Evolutionary conservation across 1,140 invertebrate genomes (phyloP), one percentile per base, ranked within the genome.

Genomic region (Formica selysi): DNA sequence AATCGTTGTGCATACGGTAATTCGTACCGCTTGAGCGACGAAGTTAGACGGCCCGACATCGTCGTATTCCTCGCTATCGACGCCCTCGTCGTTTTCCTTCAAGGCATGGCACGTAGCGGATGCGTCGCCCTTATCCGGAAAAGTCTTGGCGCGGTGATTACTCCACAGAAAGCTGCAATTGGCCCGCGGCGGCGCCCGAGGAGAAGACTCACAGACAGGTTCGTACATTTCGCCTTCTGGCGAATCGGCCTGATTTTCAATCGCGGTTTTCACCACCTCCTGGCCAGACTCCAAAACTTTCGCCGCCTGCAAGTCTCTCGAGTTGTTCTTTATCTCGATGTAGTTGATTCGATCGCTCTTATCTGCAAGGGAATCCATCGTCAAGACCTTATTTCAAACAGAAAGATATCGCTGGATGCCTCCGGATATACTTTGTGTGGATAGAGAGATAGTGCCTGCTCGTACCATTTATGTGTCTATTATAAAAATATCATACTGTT

Each of bases 141-240:
- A 61, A 41, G 22, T 78, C 32, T 67, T 89, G n/a, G 51, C 29
- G 41, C 78, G 78, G 1, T 74, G 79, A 59, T 65, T 78, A 62
- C 89, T 92, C 94, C 94, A 95, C 22, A 94, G 90, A 86, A 94
- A 94, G 88, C 93, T 94, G 32, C 74, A 84, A 70, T 94, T 94
- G 7, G 89, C 89, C 8, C 44, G 85, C 54, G 87, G 73, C 59
- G 54, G 51, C 1, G 81, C 54, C n/a, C 57, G 29, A 36, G 70
- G 70, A 59, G 86, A 88, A 87, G 85, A 57, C 48, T 76, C 84
- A 36, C 57, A 83, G 64, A 80, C 44, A 19, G 86, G 64, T 80
- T 93, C 90, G 70, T 88, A 87, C 22, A 57, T 89, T 78, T 89
- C 57, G 44, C 73, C 79, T 44, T 76, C 76, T 36, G 44, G 78